phyloP scores from a whole-genome alignment of 1,140 invertebrate genomes.

The Nasonia vitripennis region DNA sequence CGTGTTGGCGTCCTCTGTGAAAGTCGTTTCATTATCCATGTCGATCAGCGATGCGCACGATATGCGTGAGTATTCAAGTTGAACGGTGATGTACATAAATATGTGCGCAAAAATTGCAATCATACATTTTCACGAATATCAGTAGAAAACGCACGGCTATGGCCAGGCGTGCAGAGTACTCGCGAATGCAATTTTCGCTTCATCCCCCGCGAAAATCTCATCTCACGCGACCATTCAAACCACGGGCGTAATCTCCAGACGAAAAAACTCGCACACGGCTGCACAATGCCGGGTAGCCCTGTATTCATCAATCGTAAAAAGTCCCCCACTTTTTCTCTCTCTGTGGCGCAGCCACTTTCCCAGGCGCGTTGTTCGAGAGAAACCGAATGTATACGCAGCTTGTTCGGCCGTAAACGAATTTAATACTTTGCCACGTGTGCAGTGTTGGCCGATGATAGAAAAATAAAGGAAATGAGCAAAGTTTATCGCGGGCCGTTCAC shows the following conservation, averaged over 20 bases:
- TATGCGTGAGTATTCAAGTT: not conserved
- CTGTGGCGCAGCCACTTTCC: not conserved
- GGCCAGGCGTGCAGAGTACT: too few relatives aligned
- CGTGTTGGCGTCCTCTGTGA: not conserved
- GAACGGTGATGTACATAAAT: too few relatives aligned
- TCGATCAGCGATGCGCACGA: not conserved
- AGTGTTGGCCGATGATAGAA: not conserved
- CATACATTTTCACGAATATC: too few relatives aligned
- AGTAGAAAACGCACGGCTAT: too few relatives aligned
- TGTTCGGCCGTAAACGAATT: not conserved
- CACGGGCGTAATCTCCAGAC: too few relatives aligned
- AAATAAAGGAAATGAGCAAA: not conserved
- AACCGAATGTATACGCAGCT: not conserved
- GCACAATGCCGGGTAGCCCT: too few relatives aligned
- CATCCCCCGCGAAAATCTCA: too few relatives aligned
- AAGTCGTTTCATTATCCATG: not conserved
- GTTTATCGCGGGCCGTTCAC: slow-evolving; percentile 1
- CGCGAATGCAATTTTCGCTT: too few relatives aligned
- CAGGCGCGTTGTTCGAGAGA: not conserved
- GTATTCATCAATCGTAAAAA: not conserved
- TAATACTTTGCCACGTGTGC: not conserved
- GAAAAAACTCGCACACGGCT: not conserved
- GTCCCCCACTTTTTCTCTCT: not conserved
- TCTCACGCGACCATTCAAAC: too few relatives aligned
- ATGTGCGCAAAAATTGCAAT: too few relatives aligned